A percentile compares a stretch with the other conserved stretches of the same genome.
Conservation (phyloP, 2,888 invertebrate genomes). For the Ferdinandea cuprea region DNA sequence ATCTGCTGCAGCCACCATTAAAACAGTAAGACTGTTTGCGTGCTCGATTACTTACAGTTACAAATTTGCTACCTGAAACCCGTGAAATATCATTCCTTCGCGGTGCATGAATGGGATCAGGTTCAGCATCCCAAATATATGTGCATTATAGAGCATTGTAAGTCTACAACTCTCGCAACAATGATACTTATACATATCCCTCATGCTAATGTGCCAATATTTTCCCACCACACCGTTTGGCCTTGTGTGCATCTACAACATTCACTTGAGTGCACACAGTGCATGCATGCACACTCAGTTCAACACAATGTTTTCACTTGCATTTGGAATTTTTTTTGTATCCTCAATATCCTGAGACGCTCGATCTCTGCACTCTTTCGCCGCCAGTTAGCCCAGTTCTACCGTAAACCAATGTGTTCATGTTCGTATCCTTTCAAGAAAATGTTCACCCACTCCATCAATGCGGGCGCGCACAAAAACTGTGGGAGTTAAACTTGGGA, state of each 20-base stretch:
- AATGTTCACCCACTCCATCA: slow-evolving; percentile 15
- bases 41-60: slow-evolving; percentile 38
- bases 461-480: too few species aligned
- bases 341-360: slow-evolving; percentile 48
- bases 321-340: slow-evolving; percentile 18
- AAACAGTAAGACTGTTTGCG: slow-evolving; percentile 27
- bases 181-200: slow-evolving; percentile 61
- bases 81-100: neutral
- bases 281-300: slow-evolving; percentile 38
- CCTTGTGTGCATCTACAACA: slow-evolving; percentile 52
- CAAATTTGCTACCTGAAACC: slow-evolving; percentile 10
- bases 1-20: neutral
- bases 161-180: slow-evolving; percentile 27
- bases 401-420: slow-evolving; percentile 2
- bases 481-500: too few species aligned
- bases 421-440: slow-evolving; percentile 66
- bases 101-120: too few species aligned
- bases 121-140: too few species aligned
- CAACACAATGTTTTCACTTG: slow-evolving; percentile 5
- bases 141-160: neutral
- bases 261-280: slow-evolving; percentile 23
- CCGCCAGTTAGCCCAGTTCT: slow-evolving; percentile 2
- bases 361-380: neutral
- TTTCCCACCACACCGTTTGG: slow-evolving; percentile 57
- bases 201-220: slow-evolving; percentile 67